Conservation (phyloP, 2,888 invertebrate genomes). For the Mimachlamys varia region DNA sequence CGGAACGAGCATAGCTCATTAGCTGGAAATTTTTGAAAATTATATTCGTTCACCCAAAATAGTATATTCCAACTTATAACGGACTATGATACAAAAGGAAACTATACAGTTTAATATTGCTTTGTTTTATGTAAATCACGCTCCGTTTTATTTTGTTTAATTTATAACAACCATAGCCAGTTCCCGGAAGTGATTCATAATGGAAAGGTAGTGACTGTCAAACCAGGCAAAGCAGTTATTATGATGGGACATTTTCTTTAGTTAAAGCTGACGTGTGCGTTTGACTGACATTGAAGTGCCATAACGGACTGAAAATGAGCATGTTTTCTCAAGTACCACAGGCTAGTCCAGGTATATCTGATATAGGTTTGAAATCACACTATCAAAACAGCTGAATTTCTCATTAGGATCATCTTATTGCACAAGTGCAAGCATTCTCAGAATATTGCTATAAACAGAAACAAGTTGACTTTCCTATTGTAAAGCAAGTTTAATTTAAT, state of each 20-base stretch:
- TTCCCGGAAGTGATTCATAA: conserved; percentile 36
- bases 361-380: not conserved
- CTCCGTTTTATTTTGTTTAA: not conserved
- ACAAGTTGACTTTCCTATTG: not conserved
- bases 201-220: conserved; percentile 36
- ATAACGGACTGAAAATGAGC: conserved; percentile 37
- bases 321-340: conserved; percentile 72
- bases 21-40: not conserved
- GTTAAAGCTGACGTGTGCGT: not conserved
- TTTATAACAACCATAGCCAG: not conserved
- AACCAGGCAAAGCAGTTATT: too few relatives aligned
- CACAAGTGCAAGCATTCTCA: not conserved
- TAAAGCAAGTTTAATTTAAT: not conserved
- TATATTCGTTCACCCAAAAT: not conserved
- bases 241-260: not conserved
- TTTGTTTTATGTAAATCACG: not conserved
- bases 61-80: too few relatives aligned
- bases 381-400: not conserved
- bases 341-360: conserved; percentile 45
- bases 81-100: too few relatives aligned
- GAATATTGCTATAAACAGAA: not conserved
- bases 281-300: conserved; percentile 36
- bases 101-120: not conserved
- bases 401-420: not conserved
- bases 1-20: not conserved